Conservation (phyloP, 1,140 invertebrate species). For the Neodiprion virginianus region DNA sequence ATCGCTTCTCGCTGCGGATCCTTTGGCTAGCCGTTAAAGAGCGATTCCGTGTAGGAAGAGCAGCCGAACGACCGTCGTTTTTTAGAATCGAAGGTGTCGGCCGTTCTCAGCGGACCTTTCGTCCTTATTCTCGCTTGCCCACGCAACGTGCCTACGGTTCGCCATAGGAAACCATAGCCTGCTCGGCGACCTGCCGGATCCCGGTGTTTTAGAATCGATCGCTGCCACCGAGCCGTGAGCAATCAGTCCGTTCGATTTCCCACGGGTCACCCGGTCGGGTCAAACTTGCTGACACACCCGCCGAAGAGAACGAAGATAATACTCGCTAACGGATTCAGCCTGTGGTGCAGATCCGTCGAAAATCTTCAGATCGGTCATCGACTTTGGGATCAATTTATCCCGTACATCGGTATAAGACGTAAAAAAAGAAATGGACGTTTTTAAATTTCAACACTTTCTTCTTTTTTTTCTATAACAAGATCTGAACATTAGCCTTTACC, state of each 20-base stretch:
- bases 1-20: neutral
- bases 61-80: neutral
- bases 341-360: too few species aligned
- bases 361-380: too few species aligned
- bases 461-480: too few species aligned
- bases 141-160: neutral
- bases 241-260: neutral
- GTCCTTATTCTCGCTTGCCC: neutral
- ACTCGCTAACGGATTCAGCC: neutral
- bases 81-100: too few species aligned
- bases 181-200: too few species aligned
- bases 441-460: too few species aligned
- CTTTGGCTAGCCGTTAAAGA: neutral
- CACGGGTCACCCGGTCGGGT: constrained; percentile 1
- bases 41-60: constrained; percentile 1
- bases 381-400: too few species aligned
- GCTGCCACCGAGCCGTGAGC: neutral
- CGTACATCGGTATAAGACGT: too few species aligned
- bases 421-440: too few species aligned
- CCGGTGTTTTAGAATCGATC: neutral
- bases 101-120: neutral
- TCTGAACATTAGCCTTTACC: too few species aligned
- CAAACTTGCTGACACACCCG: neutral
- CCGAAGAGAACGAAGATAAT: neutral
- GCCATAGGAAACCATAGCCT: too few species aligned